phyloP scores from a whole-genome alignment of 2,888 invertebrate genomes.

The Synanthedon andrenaeformis region DNA sequence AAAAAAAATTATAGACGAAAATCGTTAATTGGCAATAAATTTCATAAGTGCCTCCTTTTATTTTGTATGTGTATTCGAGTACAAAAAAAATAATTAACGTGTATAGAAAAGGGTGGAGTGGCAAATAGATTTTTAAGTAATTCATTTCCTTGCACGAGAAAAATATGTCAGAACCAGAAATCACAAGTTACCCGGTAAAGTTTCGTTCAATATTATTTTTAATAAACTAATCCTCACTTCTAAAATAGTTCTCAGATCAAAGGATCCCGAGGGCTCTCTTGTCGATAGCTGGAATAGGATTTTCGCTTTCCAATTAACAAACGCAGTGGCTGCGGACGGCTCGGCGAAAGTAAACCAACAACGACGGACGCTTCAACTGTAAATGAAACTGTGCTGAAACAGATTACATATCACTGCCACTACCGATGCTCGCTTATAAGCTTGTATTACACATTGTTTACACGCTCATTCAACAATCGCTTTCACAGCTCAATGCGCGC shows the following conservation, averaged over 20 bases:
- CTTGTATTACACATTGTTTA: too few relatives aligned
- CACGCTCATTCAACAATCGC: too few relatives aligned
- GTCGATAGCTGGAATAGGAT: conserved; percentile 19
- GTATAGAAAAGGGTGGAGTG: too few relatives aligned
- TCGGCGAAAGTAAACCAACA: background rate
- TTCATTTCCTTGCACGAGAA: background rate
- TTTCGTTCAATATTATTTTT: background rate
- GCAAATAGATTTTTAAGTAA: background rate
- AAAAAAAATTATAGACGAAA: too few relatives aligned
- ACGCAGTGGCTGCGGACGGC: conserved; percentile 7
- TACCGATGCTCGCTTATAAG: too few relatives aligned
- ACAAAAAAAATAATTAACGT: too few relatives aligned
- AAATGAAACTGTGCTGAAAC: background rate
- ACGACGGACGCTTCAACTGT: background rate
- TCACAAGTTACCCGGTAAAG: background rate
- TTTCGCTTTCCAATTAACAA: conserved; percentile 29
- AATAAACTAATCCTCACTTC: background rate
- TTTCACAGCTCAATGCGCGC: too few relatives aligned
- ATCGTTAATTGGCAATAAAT: too few relatives aligned
- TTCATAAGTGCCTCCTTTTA: too few relatives aligned
- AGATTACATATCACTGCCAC: background rate
- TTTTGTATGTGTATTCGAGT: too few relatives aligned
- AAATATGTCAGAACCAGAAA: background rate
- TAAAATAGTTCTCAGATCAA: background rate
- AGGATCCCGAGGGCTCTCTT: conserved; percentile 3